Evolutionary conservation across 2,113 vertebrate species (phyloP).

Genomic region (Egretta garzetta): DNA sequence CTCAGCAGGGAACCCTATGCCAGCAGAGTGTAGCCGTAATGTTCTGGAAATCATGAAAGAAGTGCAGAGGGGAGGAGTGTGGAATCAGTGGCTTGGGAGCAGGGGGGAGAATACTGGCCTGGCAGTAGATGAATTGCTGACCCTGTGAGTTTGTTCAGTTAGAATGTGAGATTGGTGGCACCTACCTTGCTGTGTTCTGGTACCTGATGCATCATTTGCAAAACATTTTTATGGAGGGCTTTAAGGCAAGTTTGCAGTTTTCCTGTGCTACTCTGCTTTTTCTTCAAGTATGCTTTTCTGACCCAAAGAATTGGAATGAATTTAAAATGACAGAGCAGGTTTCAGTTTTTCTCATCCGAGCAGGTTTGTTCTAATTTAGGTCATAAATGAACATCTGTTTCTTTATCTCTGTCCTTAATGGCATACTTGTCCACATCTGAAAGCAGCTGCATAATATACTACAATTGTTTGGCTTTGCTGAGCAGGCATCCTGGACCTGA

Average conservation of each 20-base stretch:
- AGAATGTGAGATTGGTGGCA: neutral
- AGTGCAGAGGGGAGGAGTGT: neutral
- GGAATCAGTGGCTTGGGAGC: neutral
- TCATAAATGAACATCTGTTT: constrained; percentile 35
- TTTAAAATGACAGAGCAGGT: neutral
- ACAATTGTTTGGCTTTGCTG: constrained; percentile 24
- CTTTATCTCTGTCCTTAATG: constrained; percentile 39
- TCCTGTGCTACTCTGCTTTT: neutral
- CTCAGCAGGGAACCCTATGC: neutral
- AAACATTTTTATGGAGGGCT: neutral
- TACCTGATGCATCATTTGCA: neutral
- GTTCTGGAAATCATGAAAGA: neutral
- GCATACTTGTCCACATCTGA: constrained; percentile 31
- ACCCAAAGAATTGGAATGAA: neutral
- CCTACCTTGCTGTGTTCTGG: neutral
- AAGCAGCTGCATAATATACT: neutral
- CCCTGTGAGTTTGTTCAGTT: neutral
- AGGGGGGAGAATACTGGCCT: neutral
- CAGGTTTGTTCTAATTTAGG: constrained; percentile 33
- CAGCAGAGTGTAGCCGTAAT: neutral
- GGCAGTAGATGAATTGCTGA: neutral
- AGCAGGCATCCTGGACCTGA: constrained; percentile 7
- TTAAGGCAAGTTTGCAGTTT: neutral
- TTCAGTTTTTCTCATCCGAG: neutral
- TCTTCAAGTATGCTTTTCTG: neutral